Percentiles rank a stretch among this genome's conserved stretches.
Evolutionary conservation across 1,140 invertebrate genomes (phyloP).

Genomic region (Caerostris darwini): DNA sequence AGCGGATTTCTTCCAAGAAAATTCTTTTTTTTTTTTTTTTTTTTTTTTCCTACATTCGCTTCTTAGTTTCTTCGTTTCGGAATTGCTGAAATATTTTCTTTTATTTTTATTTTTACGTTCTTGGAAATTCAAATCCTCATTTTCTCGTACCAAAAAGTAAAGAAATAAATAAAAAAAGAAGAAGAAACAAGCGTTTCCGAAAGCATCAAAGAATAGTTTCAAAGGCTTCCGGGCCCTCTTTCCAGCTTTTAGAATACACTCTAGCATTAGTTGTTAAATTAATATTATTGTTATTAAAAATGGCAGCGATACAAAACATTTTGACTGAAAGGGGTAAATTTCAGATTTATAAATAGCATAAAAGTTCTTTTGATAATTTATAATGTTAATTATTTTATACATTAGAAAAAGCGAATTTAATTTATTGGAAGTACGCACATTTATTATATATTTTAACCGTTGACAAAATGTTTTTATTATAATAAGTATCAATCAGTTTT

Average conservation of each 20-base stretch:
- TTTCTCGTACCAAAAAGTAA: background rate
- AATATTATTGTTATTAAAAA: background rate
- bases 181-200: background rate
- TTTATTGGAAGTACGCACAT: too few species aligned
- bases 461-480: too few species aligned
- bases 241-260: background rate
- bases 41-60: background rate
- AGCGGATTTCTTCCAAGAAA: constrained; percentile 11
- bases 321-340: too few species aligned
- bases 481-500: too few species aligned
- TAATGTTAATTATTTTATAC: too few species aligned
- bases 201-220: background rate
- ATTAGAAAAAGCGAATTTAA: too few species aligned
- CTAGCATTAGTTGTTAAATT: background rate
- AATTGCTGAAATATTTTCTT: background rate
- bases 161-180: background rate
- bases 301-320: too few species aligned
- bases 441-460: too few species aligned
- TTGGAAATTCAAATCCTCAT: constrained; percentile 14
- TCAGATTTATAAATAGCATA: too few species aligned
- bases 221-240: background rate
- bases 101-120: background rate
- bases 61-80: background rate
- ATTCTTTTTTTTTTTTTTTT: background rate
- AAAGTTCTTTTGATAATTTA: too few species aligned